phyloP scores from a whole-genome alignment of 2,888 invertebrate genomes.

The Chirona hameri region DNA sequence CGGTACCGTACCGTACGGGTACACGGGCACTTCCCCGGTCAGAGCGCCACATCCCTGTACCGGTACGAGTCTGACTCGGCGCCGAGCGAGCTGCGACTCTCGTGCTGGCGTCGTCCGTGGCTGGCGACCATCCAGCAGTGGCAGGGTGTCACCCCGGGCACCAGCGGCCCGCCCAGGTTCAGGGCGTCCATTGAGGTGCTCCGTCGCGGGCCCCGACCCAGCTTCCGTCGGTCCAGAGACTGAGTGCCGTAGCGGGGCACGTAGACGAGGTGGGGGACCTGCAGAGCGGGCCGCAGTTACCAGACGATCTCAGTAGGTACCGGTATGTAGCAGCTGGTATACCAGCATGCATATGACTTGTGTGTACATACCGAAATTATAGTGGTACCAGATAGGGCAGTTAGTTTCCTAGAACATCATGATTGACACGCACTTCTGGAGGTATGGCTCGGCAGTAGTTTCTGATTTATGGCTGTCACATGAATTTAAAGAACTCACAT shows the following conservation, averaged over 20 bases:
- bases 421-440: neutral
- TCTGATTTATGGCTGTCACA: too few species aligned
- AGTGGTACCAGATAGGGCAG: neutral
- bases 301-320: too few species aligned
- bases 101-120: neutral
- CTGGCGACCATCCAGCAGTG: constrained; percentile 6
- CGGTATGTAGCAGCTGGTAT: neutral
- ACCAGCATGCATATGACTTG: neutral
- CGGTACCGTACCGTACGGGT: neutral
- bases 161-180: constrained; percentile 23
- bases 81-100: constrained; percentile 36
- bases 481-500: too few species aligned
- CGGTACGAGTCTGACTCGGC: constrained; percentile 36
- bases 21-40: neutral
- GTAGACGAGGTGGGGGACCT: neutral
- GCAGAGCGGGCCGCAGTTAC: neutral
- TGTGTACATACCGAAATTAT: neutral
- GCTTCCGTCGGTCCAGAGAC: constrained; percentile 27
- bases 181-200: constrained; percentile 31
- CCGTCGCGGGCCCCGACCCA: neutral
- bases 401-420: neutral
- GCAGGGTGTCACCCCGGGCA: neutral
- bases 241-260: constrained; percentile 5
- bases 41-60: constrained; percentile 36
- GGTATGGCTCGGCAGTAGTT: neutral